Conservation (phyloP, 37 sponge, comb jelly and placozoan species). For the Oopsacas minuta region DNA sequence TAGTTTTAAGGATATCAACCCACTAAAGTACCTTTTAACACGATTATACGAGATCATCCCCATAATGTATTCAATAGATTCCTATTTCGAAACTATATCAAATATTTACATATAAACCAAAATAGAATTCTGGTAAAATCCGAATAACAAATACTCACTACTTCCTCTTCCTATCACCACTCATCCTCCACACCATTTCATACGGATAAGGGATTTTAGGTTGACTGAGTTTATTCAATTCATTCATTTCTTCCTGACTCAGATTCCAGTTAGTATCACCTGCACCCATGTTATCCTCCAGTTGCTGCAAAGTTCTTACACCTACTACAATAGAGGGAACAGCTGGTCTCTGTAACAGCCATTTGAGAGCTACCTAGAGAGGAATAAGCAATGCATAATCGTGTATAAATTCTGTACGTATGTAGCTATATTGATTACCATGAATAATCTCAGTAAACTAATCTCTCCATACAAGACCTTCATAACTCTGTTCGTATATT, state of each 20-base stretch:
- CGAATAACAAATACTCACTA: background rate
- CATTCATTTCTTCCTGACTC: conserved; percentile 45
- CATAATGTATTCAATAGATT: too few relatives aligned
- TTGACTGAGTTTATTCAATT: conserved; percentile 39
- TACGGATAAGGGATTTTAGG: conserved; percentile 68
- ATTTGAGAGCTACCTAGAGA: conserved; percentile 75
- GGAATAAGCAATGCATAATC: conserved; percentile 18
- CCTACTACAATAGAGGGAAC: conserved; percentile 73
- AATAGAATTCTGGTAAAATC: background rate
- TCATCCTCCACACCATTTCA: conserved; percentile 62
- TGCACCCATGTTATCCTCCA: conserved; percentile 58
- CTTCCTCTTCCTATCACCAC: conserved; percentile 33
- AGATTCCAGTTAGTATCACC: conserved; percentile 28
- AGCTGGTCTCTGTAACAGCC: conserved; percentile 54
- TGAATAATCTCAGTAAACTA: too few relatives aligned
- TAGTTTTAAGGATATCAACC: too few relatives aligned
- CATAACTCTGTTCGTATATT: too few relatives aligned
- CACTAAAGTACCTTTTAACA: too few relatives aligned
- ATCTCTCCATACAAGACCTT: too few relatives aligned
- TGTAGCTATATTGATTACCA: too few relatives aligned
- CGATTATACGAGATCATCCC: too few relatives aligned
- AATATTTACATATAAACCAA: too few relatives aligned
- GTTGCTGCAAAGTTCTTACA: conserved; percentile 46
- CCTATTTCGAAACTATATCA: too few relatives aligned
- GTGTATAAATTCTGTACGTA: too few relatives aligned